Evolutionary conservation across 1,140 invertebrate species (phyloP), one percentile per base, ranked within the genome.

Genomic region (Cardiocondyla obscurior): DNA sequence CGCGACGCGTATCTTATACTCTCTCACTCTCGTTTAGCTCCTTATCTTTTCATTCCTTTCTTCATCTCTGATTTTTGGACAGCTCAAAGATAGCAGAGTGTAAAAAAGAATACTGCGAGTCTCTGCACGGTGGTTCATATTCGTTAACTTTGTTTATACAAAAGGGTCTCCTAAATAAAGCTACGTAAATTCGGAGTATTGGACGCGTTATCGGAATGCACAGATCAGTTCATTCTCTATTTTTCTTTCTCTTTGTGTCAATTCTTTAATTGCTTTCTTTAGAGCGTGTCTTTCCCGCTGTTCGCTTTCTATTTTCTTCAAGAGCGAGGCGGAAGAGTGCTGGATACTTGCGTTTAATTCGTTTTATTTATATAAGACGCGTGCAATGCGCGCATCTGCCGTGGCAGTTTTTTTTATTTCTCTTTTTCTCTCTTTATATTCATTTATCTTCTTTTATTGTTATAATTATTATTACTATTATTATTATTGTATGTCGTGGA

Each of bases 101-200:
- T 92, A 93, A 90, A 92, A 92, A 92, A 92, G 90, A 83, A 93
- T 91, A 42, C 33, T 62, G 85, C 83, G 90, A 92, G 84, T 82
- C 74, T 87, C 88, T 53, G 62, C 62, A 67, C 65, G 62, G 69
- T 57, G 51, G 67, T 62, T 55, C 46, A 82, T 85, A 62, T 82
- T 67, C 53, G 62, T 76, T 74, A 49, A 85, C 69, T 83, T 79
- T 77, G 22, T 86, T 86, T 90, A 87, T 89, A 76, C 55, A 88
- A 90, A 92, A 91, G 76, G 85, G 64, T 85, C 74, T 86, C 51
- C 89, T 85, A 90, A 92, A 90, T 88, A 90, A 91, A 90, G 83
- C 85, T 91, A 91, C 85, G 19, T 83, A 91, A 94, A 93, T 93
- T 93, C 90, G 90, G 89, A 92, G 90, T 93, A 91, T 91, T 92